Percentiles rank a stretch among this genome's conserved stretches.
phyloP scores from a whole-genome alignment of 2,888 invertebrate species.

The Sinotaia quadrata region DNA sequence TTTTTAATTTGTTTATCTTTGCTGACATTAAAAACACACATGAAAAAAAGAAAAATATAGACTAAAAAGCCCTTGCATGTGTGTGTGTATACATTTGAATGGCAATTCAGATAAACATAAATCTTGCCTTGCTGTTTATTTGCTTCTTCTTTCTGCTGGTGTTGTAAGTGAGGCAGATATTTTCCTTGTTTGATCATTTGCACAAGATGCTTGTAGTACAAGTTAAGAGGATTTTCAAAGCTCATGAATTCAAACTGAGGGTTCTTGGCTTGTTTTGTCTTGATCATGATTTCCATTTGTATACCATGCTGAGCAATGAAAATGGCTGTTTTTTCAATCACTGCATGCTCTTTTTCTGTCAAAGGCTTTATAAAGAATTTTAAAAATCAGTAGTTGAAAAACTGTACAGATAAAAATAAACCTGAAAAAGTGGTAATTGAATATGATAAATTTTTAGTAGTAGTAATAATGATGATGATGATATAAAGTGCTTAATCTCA shows the following conservation, averaged over 20 bases:
- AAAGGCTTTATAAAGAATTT: constrained; percentile 81
- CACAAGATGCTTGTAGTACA: constrained; percentile 85
- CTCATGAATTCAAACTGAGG: constrained; percentile 94
- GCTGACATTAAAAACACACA: too few relatives aligned
- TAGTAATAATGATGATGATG: too few relatives aligned
- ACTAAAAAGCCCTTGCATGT: too few relatives aligned
- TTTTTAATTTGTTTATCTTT: too few relatives aligned
- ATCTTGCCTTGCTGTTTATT: too few relatives aligned
- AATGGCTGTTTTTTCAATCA: constrained; percentile 88
- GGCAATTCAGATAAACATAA: too few relatives aligned
- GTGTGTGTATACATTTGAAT: too few relatives aligned
- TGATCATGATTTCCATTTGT: constrained; percentile 99
- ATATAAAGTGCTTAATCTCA: too few relatives aligned
- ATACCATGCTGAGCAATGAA: constrained; percentile 84
- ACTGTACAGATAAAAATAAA: too few relatives aligned
- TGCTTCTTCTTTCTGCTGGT: constrained; percentile 37
- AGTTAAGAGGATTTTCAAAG: constrained; percentile 86
- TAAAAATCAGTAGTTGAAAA: too few relatives aligned
- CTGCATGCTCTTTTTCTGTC: constrained; percentile 88
- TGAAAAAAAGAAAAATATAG: not conserved
- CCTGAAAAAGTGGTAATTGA: too few relatives aligned
- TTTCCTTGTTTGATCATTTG: constrained; percentile 67
- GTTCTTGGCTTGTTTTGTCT: constrained; percentile 96
- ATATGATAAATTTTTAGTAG: too few relatives aligned
- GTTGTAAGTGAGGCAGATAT: constrained; percentile 56